Evolutionary conservation across 2,888 invertebrate species (phyloP).

Genomic region (Heliconius charithonia): DNA sequence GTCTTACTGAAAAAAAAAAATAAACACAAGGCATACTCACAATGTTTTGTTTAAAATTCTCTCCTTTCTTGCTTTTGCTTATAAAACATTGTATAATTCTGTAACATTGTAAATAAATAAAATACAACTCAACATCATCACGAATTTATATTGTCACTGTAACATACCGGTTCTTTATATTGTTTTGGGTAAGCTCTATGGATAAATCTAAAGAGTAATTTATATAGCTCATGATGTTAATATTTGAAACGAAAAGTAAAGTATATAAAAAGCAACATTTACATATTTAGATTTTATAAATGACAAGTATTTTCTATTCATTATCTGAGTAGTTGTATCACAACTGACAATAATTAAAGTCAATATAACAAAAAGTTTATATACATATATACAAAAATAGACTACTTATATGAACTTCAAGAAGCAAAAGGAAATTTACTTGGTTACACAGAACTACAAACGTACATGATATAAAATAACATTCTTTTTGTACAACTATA

Average conservation of each 20-base stretch:
- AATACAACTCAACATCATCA: slow-evolving; percentile 28
- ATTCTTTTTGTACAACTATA: no score
- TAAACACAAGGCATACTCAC: slow-evolving; percentile 61
- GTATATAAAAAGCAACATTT: not conserved
- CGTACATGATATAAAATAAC: no score
- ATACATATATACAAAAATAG: not conserved
- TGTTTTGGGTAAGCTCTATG: slow-evolving; percentile 51
- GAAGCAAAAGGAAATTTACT: no score
- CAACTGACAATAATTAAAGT: not conserved
- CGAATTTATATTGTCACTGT: slow-evolving; percentile 48
- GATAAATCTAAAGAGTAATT: slow-evolving; percentile 55
- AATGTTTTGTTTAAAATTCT: slow-evolving; percentile 45
- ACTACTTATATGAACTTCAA: not conserved
- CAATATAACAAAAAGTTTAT: slow-evolving; percentile 2
- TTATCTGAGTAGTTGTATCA: not conserved
- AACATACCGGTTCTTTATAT: slow-evolving; percentile 42
- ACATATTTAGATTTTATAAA: slow-evolving; percentile 13
- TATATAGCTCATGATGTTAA: slow-evolving; percentile 50
- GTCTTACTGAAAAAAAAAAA: slow-evolving; percentile 57
- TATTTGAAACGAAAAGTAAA: not conserved
- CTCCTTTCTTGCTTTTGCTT: slow-evolving; percentile 52
- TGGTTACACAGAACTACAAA: no score
- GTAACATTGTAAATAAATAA: slow-evolving; percentile 53
- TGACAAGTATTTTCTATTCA: not conserved
- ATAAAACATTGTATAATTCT: slow-evolving; percentile 62